A percentile compares a stretch with the other conserved stretches of the same genome.
phyloP scores from a whole-genome alignment of 2,113 vertebrate species.

The Ctenodactylus gundi region DNA sequence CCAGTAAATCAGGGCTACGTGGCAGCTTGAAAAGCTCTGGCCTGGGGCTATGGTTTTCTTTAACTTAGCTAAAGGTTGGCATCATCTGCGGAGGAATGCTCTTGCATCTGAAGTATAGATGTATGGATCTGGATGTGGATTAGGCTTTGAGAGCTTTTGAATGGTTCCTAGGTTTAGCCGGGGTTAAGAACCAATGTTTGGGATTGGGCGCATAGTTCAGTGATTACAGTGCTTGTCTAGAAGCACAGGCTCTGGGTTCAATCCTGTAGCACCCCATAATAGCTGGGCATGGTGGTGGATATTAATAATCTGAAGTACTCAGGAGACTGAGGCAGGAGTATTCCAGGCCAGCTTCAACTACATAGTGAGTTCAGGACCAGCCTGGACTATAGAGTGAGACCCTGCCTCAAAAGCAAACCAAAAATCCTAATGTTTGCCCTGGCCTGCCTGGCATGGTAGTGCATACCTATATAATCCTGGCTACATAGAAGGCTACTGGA shows the following conservation, averaged over 20 bases:
- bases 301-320: too few relatives aligned
- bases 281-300: too few relatives aligned
- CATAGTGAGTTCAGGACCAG: too few relatives aligned
- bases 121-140: not conserved
- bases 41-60: not conserved
- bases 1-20: fast-evolving
- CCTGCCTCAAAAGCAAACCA: too few relatives aligned
- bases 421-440: too few relatives aligned
- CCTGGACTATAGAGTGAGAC: too few relatives aligned
- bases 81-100: not conserved
- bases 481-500: not conserved
- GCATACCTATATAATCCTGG: not conserved
- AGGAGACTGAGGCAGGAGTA: too few relatives aligned
- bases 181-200: not conserved
- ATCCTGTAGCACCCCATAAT: too few relatives aligned
- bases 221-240: too few relatives aligned
- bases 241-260: too few relatives aligned
- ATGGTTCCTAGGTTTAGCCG: not conserved
- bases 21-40: not conserved
- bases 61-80: not conserved
- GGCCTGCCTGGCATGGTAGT: not conserved
- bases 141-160: not conserved
- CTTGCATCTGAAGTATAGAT: not conserved
- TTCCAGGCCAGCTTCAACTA: too few relatives aligned
- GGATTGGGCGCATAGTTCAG: too few relatives aligned